Conservation (phyloP, 2,888 invertebrate species). For the Synergus laeviventris region DNA sequence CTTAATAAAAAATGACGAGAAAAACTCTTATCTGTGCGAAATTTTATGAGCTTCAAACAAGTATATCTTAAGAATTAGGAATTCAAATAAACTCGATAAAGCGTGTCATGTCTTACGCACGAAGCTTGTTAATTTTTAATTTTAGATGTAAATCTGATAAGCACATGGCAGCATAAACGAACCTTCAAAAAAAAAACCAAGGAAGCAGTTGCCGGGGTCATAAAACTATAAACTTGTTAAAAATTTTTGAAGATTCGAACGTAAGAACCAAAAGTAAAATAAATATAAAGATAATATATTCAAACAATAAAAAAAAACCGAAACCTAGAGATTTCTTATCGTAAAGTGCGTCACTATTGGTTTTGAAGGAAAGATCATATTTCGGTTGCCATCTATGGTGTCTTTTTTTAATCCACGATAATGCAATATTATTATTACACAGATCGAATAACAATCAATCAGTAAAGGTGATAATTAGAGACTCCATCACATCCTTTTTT, state of each 20-base stretch:
- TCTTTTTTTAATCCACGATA: constrained; percentile 48
- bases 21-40: constrained; percentile 13
- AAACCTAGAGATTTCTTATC: constrained; percentile 26
- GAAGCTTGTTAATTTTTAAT: not conserved
- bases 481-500: constrained; percentile 67
- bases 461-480: constrained; percentile 55
- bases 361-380: constrained; percentile 53
- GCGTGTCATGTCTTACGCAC: not conserved
- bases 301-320: constrained; percentile 25
- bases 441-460: constrained; percentile 57
- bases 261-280: not conserved
- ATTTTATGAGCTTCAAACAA: constrained; percentile 3
- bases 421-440: constrained; percentile 51
- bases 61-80: constrained; percentile 29
- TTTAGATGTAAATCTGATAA: constrained; percentile 19
- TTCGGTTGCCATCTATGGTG: constrained; percentile 42
- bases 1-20: not conserved
- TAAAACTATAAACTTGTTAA: not conserved
- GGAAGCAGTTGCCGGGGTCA: constrained; percentile 1
- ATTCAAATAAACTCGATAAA: constrained; percentile 11
- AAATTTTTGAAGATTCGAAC: not conserved
- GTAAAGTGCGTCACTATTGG: constrained; percentile 45
- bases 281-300: constrained; percentile 26
- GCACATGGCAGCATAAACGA: not conserved
- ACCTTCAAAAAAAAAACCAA: not conserved